These are phyloP conservation scores for Hypsibius dujardini DNA, from an alignment of 1,140 invertebrate species.

Conservation along the genomic window DNA sequence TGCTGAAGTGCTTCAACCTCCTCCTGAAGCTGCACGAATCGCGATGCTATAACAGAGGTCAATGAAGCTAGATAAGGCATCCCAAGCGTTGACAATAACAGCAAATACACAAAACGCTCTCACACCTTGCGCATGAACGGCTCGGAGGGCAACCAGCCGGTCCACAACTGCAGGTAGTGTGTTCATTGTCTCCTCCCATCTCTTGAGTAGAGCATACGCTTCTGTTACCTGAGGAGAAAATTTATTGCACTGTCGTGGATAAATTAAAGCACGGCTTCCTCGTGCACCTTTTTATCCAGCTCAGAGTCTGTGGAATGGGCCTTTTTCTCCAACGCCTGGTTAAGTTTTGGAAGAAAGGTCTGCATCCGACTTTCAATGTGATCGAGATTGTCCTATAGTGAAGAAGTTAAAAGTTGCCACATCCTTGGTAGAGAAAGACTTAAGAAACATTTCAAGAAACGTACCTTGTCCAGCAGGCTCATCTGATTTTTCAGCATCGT, in stretches of 20 bases:
- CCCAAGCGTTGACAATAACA: not conserved
- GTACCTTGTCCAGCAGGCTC: slow-evolving; percentile 9
- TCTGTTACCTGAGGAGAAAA: not conserved
- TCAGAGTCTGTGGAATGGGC: not conserved
- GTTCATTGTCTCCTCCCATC: slow-evolving; percentile 4
- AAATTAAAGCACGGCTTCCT: not conserved
- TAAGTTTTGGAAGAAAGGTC: not conserved
- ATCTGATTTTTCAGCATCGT: not conserved
- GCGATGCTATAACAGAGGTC: not conserved
- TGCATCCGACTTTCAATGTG: slow-evolving; percentile 9
- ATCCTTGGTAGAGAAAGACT: too few relatives aligned
- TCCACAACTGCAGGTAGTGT: slow-evolving; percentile 4
- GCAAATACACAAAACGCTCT: not conserved
- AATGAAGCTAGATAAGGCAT: not conserved
- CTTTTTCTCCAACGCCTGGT: not conserved
- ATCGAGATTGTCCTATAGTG: too few relatives aligned
- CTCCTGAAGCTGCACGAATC: slow-evolving; percentile 4
- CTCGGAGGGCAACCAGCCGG: slow-evolving; percentile 3
- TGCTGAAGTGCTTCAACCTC: not conserved
- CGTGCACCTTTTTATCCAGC: slow-evolving; percentile 4
- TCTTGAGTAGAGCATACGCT: slow-evolving; percentile 1
- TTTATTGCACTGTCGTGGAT: too few relatives aligned
- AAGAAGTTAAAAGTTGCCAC: too few relatives aligned
- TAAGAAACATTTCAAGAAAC: too few relatives aligned
- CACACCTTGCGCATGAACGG: not conserved